phyloP scores from a whole-genome alignment of 2,888 invertebrate species.

The Ectemnius lituratus region DNA sequence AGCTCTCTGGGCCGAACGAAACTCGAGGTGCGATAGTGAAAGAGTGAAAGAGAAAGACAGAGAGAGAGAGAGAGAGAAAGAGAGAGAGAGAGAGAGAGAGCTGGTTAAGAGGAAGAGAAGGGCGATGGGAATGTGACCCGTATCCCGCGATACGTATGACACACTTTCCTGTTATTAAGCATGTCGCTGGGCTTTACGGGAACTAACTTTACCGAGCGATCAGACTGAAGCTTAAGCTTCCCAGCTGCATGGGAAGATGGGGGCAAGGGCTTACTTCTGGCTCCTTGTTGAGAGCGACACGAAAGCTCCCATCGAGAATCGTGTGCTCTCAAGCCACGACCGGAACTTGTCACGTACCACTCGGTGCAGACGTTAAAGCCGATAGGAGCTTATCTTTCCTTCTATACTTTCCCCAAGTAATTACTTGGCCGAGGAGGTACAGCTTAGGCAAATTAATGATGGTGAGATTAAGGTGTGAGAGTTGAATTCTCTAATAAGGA shows the following conservation, averaged over 20 bases:
- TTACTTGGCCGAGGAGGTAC: too few relatives aligned
- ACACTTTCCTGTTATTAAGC: conserved; percentile 44
- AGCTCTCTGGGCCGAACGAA: conserved; percentile 7
- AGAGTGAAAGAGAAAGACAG: conserved; percentile 6
- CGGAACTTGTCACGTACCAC: not conserved
- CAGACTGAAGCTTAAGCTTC: conserved; percentile 21
- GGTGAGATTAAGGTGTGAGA: too few relatives aligned
- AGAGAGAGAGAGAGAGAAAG: conserved; percentile 24
- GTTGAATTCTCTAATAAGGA: too few relatives aligned
- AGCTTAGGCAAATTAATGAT: too few relatives aligned
- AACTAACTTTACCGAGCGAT: conserved; percentile 41
- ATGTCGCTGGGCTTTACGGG: conserved; percentile 29
- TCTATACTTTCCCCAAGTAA: too few relatives aligned
- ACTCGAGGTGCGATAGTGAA: conserved; percentile 16
- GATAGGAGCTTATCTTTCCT: conserved; percentile 11
- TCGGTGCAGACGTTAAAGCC: conserved; percentile 13
- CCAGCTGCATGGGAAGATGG: conserved; percentile 19
- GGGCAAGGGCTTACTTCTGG: conserved; percentile 8
- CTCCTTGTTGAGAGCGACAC: conserved; percentile 19
- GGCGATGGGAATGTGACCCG: conserved; percentile 42
- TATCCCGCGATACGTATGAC: conserved; percentile 43
- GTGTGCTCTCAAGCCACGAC: not conserved
- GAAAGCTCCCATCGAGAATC: conserved; percentile 38
- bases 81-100: not conserved
- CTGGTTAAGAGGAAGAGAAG: conserved; percentile 38